phyloP scores from a whole-genome alignment of 2,888 invertebrate genomes.

The Deilephila porcellus region DNA sequence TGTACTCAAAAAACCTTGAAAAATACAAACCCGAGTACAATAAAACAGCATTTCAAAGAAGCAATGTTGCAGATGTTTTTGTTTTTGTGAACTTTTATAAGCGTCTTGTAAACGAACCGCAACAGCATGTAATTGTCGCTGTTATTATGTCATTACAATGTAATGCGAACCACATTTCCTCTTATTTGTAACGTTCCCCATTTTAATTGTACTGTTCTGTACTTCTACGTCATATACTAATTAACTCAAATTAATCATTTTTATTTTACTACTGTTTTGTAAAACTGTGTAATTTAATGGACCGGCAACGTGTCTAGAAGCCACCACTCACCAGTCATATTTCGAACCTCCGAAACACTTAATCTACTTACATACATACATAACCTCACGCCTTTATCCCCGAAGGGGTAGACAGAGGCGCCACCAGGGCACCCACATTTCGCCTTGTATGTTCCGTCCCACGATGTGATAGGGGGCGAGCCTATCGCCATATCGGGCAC shows the following conservation, averaged over 20 bases:
- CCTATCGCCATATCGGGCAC: too few relatives aligned
- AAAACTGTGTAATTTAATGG: not conserved
- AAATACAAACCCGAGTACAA: too few relatives aligned
- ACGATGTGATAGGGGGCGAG: too few relatives aligned
- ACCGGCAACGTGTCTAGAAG: too few relatives aligned
- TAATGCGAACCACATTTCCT: slow-evolving; percentile 11
- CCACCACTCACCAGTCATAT: too few relatives aligned
- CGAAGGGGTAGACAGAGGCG: too few relatives aligned
- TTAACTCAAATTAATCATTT: not conserved
- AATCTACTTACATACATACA: too few relatives aligned
- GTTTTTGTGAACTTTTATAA: not conserved
- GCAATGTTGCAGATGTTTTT: not conserved
- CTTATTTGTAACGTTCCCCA: slow-evolving; percentile 1
- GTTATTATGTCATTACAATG: slow-evolving; percentile 14
- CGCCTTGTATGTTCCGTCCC: too few relatives aligned
- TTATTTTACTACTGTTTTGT: not conserved
- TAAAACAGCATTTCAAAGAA: not conserved
- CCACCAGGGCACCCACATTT: too few relatives aligned
- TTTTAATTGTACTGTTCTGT: slow-evolving; percentile 14
- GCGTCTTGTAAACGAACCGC: not conserved
- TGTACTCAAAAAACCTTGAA: too few relatives aligned
- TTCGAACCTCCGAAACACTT: too few relatives aligned
- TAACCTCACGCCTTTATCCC: too few relatives aligned
- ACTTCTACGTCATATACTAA: not conserved
- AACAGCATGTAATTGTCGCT: slow-evolving; percentile 8